These are phyloP conservation scores for zebrafish (Danio rerio) DNA, from an alignment of 2,113 vertebrate genomes.

Conservation along the genomic window DNA sequence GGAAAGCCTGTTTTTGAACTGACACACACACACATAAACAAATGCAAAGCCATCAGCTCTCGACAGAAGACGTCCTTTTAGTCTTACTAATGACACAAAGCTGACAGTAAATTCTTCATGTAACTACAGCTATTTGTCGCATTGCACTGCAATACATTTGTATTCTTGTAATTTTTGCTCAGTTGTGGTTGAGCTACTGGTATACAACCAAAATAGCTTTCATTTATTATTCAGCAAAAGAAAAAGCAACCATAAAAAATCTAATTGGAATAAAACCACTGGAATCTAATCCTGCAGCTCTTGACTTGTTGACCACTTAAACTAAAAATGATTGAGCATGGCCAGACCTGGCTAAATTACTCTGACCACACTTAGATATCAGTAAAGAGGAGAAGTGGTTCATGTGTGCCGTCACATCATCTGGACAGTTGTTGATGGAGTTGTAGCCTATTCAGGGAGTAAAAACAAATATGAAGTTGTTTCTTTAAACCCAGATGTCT, in stretches of 20 bases:
- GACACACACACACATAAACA: slow-evolving; percentile 19
- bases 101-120: slow-evolving; percentile 11
- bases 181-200: background rate
- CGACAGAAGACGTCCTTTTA: slow-evolving; percentile 32
- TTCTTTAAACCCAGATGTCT: background rate
- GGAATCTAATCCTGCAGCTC: background rate
- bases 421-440: background rate
- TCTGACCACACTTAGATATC: too few species aligned
- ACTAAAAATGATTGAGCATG: background rate
- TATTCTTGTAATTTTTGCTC: slow-evolving; percentile 16
- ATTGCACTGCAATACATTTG: background rate
- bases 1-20: slow-evolving; percentile 10
- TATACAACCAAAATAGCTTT: background rate
- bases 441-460: background rate
- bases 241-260: background rate
- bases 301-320: background rate
- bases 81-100: slow-evolving; percentile 28
- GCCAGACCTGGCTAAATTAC: too few species aligned
- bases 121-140: background rate
- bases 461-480: background rate
- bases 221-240: background rate
- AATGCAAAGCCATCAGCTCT: slow-evolving; percentile 2
- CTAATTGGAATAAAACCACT: background rate
- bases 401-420: background rate
- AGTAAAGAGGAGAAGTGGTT: too few species aligned